Evolutionary conservation across 2,113 vertebrate species (phyloP), one percentile per base, ranked within the genome.

Genomic region (Felis catus): DNA sequence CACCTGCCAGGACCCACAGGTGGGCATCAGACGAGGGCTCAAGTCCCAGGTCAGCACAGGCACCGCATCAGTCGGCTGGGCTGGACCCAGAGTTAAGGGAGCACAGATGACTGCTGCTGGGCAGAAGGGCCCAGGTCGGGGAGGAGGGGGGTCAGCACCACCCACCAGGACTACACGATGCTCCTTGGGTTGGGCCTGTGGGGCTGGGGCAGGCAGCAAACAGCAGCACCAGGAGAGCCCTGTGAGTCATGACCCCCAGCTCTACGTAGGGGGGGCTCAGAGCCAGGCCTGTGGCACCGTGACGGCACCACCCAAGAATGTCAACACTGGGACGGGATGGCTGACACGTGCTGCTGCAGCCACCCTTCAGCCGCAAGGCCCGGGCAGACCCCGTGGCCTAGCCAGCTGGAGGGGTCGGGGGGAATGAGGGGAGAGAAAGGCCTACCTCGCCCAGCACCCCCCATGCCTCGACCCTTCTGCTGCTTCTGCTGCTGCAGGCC

Each of bases 401-500:
- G 87, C 39, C 39, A 29, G 51, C 66, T 33, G 0, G 10, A 19
- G 36, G 41, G 21, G 58, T 23, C 58, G 0, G 51, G 21, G n/a
- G 2, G 70, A 13, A 61, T 16, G 6, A 48, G 18, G 5, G 36
- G 41, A 53, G 2, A 55, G 63, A 29, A 33, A 51, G 12, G 1
- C 4, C 97, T 98, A 99, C 99, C 99, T 99, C 99, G 95, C 3
- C 99, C 99, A 0, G 98, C 97, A 36, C 99, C 99, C n/a, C 99
- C 99, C 82, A 99, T 98, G 31, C 99, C 99, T 0, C 99, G 98
- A 95, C 99, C 99, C 86, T 99, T 99, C 98, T 99, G 99, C 51
- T 99, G 99, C 96, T 99, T 99, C 99, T 99, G 99, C 98, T 99
- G 99, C 96, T 99, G 99, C 96, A 99, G 98, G 1, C 99, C 99